Base-by-base conservation (phyloP, 2,888 invertebrate species). In the Tetramorium bicarinatum region DNA sequence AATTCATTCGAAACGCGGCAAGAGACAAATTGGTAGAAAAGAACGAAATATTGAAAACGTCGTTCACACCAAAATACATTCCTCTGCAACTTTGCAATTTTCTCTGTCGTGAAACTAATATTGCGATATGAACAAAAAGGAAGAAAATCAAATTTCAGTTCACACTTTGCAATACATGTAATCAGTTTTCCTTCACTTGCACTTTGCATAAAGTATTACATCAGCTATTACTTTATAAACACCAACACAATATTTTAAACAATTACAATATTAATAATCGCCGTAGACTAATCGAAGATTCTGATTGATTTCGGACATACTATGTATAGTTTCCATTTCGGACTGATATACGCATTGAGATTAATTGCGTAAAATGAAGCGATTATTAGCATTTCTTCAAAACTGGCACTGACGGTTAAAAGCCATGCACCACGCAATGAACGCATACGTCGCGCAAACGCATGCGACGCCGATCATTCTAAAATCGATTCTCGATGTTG, bases 401-500 rank as follows among this genome's bases (percentile, higher is more conserved):
- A 54, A 71, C 44, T 52, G 71, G 71, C 71, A 79, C 79, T 44
- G 18, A 56, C 62, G 47, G 18, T 25, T 56, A 69, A 29, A 21
- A 80, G 8, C 38, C 44, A 47, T 75, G 71, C 79, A 79, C 79
- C 79, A 67, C 18, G 47, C 47, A 80, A 72, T 59, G 79, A 79
- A 56, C 13, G 76, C 47, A 52, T 15, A 44, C 13, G 76, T 75
- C 62, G 81, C 75, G 29, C 52, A 52, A 47, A 47, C 18, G 52
- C 21, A 29, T 80, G 80, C 82, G 80, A 79, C 79, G 34, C 47
- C 56, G 82, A 76, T 52, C 82, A 72, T 85, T 89, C 90, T 88
- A 88, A 89, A 89, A 77, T 83, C 85, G 81, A 85, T 89, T 90
- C 89, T 89, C 89, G 81, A 87, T 89, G 88, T 89, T 88, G 86